Conservation (phyloP, 2,888 invertebrate genomes). For the Mesopsocus fuscifrons region DNA sequence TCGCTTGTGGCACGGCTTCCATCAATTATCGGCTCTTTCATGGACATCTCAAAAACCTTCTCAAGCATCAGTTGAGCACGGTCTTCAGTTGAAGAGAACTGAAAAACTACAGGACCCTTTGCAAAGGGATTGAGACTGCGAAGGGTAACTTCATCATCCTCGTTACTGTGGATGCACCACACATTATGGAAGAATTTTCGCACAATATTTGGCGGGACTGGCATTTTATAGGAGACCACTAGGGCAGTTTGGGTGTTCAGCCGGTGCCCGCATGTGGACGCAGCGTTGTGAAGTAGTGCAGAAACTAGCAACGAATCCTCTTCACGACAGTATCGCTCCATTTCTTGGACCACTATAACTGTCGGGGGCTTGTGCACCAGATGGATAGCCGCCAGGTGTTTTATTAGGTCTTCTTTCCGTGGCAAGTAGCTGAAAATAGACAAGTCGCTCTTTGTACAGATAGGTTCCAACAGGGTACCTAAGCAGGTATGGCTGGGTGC, state of each 20-base stretch:
- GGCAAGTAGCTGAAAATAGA: slow-evolving; percentile 22
- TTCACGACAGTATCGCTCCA: slow-evolving; percentile 21
- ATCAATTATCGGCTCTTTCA: not conserved
- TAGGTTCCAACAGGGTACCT: too few species aligned
- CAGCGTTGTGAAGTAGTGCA: slow-evolving; percentile 21
- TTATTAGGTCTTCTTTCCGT: slow-evolving; percentile 21
- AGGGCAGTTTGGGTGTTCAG: too few species aligned
- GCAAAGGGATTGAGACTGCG: too few species aligned
- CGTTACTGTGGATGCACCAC: not conserved
- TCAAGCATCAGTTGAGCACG: too few species aligned
- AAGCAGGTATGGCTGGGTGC: too few species aligned
- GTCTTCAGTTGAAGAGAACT: too few species aligned
- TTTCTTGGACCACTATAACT: slow-evolving; percentile 21
- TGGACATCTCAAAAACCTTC: slow-evolving; percentile 8
- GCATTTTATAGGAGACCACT: not conserved
- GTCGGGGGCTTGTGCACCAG: slow-evolving; percentile 21
- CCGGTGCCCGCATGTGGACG: slow-evolving; percentile 19
- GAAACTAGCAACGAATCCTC: slow-evolving; percentile 19
- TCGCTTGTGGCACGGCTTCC: too few species aligned
- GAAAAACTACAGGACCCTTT: too few species aligned
- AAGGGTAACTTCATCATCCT: too few species aligned
- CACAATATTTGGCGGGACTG: not conserved
- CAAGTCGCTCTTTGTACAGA: slow-evolving; percentile 11
- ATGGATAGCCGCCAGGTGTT: slow-evolving; percentile 22
- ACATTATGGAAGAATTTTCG: not conserved